A percentile compares a stretch with the other conserved stretches of the same genome.
These are phyloP conservation scores for Magallana gigas DNA, from an alignment of 1,140 invertebrate species.

Conservation along the genomic window DNA sequence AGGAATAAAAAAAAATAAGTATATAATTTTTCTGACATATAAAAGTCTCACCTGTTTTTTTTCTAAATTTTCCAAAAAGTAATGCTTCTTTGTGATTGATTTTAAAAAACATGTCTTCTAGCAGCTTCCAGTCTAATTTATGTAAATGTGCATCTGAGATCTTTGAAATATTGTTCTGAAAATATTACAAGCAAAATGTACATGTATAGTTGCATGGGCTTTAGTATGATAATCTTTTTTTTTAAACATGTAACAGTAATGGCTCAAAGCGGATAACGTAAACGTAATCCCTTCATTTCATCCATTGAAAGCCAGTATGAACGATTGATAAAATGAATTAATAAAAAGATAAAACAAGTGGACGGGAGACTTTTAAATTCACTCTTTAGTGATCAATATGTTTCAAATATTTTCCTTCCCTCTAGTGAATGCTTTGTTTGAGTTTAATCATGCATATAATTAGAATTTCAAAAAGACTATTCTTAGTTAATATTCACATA, in stretches of 20 bases:
- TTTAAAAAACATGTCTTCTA: slow-evolving; percentile 30
- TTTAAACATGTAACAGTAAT: too few species aligned
- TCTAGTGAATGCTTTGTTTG: too few species aligned
- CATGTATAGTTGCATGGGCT: background rate
- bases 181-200: background rate
- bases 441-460: too few species aligned
- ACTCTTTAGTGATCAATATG: too few species aligned
- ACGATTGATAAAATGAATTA: background rate
- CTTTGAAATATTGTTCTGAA: background rate
- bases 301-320: background rate
- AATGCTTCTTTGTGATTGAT: slow-evolving; percentile 36
- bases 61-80: slow-evolving; percentile 8
- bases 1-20: too few species aligned
- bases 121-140: background rate
- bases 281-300: background rate
- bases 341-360: too few species aligned
- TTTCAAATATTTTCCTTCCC: too few species aligned
- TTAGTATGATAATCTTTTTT: background rate
- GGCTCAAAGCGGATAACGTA: background rate
- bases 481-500: too few species aligned
- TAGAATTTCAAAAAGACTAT: too few species aligned
- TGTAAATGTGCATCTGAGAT: background rate
- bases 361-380: too few species aligned
- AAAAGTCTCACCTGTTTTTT: background rate
- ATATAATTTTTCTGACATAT: too few species aligned